Evolutionary conservation across 2,888 invertebrate species (phyloP).

Genomic region (Gastracanthus pulcherrimus): DNA sequence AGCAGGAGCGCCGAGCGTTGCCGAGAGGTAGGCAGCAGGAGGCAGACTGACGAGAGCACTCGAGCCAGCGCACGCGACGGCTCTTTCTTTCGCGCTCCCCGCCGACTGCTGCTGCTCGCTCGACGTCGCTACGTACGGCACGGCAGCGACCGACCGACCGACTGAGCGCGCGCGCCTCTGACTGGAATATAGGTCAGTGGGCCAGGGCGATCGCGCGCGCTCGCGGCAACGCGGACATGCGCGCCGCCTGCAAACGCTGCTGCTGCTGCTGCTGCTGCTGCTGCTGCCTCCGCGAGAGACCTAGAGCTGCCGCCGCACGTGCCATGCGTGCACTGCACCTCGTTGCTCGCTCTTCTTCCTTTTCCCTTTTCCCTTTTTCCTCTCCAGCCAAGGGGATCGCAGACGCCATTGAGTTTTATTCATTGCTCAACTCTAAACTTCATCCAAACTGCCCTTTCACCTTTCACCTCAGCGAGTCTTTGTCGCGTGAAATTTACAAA

Average conservation of each 20-base stretch:
- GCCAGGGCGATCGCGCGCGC: conserved; percentile 74
- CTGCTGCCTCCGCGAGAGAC: not conserved
- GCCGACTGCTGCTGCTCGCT: not conserved
- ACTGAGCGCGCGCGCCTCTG: conserved; percentile 27
- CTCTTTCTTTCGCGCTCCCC: not conserved
- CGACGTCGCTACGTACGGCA: conserved; percentile 9
- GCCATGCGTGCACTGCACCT: not conserved
- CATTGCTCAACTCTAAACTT: too few relatives aligned
- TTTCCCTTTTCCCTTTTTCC: not conserved
- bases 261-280: conserved; percentile 32
- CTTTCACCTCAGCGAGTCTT: too few relatives aligned
- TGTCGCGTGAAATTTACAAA: not conserved
- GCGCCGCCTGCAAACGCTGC: conserved; percentile 65
- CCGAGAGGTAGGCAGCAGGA: conserved; percentile 63
- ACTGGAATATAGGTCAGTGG: conserved; percentile 76
- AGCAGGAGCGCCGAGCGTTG: not conserved
- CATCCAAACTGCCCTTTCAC: too few relatives aligned
- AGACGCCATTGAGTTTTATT: not conserved
- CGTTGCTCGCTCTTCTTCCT: not conserved
- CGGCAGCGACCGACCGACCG: too few relatives aligned
- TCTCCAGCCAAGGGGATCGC: not conserved
- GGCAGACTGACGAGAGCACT: not conserved
- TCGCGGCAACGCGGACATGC: conserved; percentile 74
- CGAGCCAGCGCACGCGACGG: not conserved
- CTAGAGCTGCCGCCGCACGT: conserved; percentile 71